Evolutionary conservation across 2,888 invertebrate genomes (phyloP), one percentile per base, ranked within the genome.

Genomic region (Volucella bombylans): DNA sequence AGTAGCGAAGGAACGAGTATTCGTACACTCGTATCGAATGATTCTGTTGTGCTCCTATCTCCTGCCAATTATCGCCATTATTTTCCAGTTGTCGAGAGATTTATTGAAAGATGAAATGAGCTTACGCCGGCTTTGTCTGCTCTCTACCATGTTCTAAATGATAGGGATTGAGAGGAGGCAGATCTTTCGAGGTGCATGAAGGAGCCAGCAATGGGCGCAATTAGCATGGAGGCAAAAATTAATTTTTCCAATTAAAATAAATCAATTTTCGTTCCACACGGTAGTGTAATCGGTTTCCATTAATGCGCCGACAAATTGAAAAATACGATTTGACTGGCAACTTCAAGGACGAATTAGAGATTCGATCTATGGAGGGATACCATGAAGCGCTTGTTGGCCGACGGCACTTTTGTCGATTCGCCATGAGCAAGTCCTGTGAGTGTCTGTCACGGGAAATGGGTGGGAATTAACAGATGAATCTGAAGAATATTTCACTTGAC

Each of bases 221-320:
- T 85, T 85, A 85, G 85, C 85, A 85, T 85, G 85, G 72, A 85
- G 81, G 81, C 73, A 76, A 81, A 81, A 85, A 85, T 81, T 81
- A 85, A 72, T 81, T 81, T 83, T 85, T 85, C 81, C 85, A 85
- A 85, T 85, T 85, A 85, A 85, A 85, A 85, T 85, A 85, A 85
- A 85, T 85, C 85, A 81, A 85, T 85, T 85, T 77, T 57, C n/a
- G 62, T 81, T 85, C 47, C 80, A 55, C 67, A 67, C 74, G 31
- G 31, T 31, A 31, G 31, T 31, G 85, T 85, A 81, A 81, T 85
- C 76, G 85, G 62, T 77, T 85, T 85, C 49, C 68, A 77, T 85
- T 85, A 81, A 85, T 85, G 72, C 64, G 81, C 85, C 85, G 85
- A 81, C 85, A 85, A 85, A 85, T 85, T 81, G 76, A 85, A 85